Evolutionary conservation across 2,113 vertebrate species (phyloP), one percentile per base, ranked within the genome.

Genomic region (Alosa alosa): DNA sequence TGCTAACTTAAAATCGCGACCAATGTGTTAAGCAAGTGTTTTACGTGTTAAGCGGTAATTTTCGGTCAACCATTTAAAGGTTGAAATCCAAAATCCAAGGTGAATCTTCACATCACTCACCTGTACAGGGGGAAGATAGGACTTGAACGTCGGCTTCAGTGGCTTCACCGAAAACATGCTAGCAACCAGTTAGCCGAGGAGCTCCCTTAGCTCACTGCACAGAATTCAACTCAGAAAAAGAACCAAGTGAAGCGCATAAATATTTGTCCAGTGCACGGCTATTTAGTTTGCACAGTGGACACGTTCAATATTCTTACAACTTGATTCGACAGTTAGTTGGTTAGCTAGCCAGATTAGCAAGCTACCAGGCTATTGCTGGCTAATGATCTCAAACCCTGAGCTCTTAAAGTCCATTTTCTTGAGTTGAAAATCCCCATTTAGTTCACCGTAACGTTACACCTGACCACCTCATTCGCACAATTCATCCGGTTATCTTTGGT

Each of bases 91-190:
- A 55, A 18, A 55, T 55, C 3, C 17, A 4, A 64, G 0, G 20
- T 64, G 20, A n/a, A 22, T 64, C 6, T n/a, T 68, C 31, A 3
- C 46, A 45, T 84, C 3, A 86, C 88, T 93, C 94, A 99, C 97
- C 96, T 97, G 97, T 22, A 95, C 90, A 84, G 97, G 96, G 86
- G 97, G 95, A 81, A 99, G 97, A 91, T 99, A 99, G 60, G 95
- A 96, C 90, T 93, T 97, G 94, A 99, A 99, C 75, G 97, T 97
- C 86, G 98, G 95, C 88, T 96, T 97, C 81, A 92, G 90, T 72
- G 95, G 94, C 94, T 94, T 97, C 82, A 93, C 93, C 83, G 97
- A 96, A 91, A 99, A 99, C 97, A 99, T 97, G 0, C 17, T 86
- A 87, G 81, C 82, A 45, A 72, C n/a, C 72, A 83, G 10, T 88